phyloP scores from a whole-genome alignment of 1,140 invertebrate genomes.

The Pemphigus obesinymphae region DNA sequence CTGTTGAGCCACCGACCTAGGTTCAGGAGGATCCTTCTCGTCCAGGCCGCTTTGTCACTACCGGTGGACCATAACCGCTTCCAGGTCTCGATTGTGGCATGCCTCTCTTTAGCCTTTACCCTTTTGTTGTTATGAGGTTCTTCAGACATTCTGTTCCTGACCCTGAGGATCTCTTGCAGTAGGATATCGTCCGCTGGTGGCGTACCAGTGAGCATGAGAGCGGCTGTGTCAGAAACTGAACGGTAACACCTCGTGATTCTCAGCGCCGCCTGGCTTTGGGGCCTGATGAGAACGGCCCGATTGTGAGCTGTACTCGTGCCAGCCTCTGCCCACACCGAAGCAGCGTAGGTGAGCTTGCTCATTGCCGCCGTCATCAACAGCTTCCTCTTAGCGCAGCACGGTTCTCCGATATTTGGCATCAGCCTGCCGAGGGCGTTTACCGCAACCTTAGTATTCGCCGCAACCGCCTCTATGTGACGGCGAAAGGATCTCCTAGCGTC shows the following conservation, averaged over 20 bases:
- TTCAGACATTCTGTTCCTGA: too few relatives aligned
- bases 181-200: neutral
- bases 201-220: neutral
- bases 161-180: neutral
- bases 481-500: neutral
- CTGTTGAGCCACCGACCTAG: neutral
- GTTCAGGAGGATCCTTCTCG: neutral
- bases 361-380: neutral
- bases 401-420: neutral
- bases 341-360: neutral
- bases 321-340: neutral
- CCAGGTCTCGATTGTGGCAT: neutral
- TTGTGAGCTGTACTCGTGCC: neutral
- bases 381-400: neutral
- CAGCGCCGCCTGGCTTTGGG: neutral
- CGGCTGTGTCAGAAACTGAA: neutral
- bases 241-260: neutral
- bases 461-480: accelerated
- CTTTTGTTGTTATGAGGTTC: accelerated
- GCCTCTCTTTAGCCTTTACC: neutral
- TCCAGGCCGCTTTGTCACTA: neutral
- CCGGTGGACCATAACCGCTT: neutral
- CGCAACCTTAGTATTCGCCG: neutral
- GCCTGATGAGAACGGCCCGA: neutral
- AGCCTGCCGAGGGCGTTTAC: neutral